Base-by-base conservation (phyloP, 2,797 vertebrate genomes). In the Emydoidea blandingii region DNA sequence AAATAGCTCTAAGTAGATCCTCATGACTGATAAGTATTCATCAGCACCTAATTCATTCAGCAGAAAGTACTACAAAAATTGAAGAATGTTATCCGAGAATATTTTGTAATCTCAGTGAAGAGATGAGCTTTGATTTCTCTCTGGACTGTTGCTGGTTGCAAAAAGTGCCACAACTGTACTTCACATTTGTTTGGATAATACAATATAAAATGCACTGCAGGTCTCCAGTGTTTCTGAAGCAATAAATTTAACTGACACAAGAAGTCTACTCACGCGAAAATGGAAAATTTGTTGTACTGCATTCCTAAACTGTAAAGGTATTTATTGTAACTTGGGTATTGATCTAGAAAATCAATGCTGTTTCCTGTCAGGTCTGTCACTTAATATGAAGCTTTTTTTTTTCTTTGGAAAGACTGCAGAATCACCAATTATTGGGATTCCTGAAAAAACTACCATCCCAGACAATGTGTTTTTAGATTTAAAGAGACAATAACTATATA, bases 121-220 rank as follows among this genome's bases (percentile, higher is more conserved):
- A 74, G 72, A 41, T 74, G 86, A 4, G 25, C 3, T 89, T 81
- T 88, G 54, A 8, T 29, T 49, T 94, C 90, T 90, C 86, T 37
- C 65, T 49, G 56, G 94, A 88, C 74, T 93, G 54, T 37, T 81
- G 12, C 12, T 81, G 8, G 31, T 93, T 93, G 79, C 85, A 82
- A 91, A 83, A 85, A 15, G 27, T 89, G 31, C n/a, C 65, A 89
- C 27, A 86, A 65, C 4, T 85, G 59, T 94, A 88, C 68, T 93
- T 97, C 34, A 74, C 79, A 29, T 95, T 93, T 96, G 62, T 91
- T 93, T 95, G 80, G 72, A 27, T 94, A 92, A 92, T 93, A 96
- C 95, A 97, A 95, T 85, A 94, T 85, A 83, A 92, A 89, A 92
- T 4, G 50, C 65, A 89, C 56, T 3, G 0, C 7, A 76, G 79